A percentile compares a stretch with the other conserved stretches of the same genome.
phyloP scores from a whole-genome alignment of 2,113 vertebrate species.

The Malaclemys terrapin region DNA sequence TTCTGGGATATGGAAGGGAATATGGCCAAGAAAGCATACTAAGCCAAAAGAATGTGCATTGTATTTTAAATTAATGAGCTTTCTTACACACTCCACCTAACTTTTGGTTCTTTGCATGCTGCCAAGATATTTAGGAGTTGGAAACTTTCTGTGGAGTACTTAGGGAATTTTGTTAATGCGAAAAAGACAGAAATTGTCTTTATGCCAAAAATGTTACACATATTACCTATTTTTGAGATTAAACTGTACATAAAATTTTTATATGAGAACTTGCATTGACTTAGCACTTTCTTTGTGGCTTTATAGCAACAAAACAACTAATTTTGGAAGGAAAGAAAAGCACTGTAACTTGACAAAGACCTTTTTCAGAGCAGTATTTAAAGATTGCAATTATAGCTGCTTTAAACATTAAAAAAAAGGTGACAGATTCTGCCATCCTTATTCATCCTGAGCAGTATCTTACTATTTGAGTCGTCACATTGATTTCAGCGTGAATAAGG shows the following conservation, averaged over 20 bases:
- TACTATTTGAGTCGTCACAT: neutral
- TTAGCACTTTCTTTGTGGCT: neutral
- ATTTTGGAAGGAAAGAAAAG: neutral
- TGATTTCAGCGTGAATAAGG: neutral
- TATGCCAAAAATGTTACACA: neutral
- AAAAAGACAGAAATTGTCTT: neutral
- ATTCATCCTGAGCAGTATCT: neutral
- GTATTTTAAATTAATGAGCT: neutral
- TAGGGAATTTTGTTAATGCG: neutral
- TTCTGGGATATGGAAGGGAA: neutral
- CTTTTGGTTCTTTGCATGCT: neutral
- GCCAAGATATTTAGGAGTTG: neutral
- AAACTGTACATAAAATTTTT: constrained; percentile 13
- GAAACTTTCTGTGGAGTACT: neutral
- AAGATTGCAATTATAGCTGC: neutral
- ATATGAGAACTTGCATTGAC: neutral
- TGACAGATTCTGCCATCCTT: neutral
- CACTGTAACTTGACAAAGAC: neutral
- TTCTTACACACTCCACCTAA: neutral
- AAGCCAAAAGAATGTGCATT: neutral
- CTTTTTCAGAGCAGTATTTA: neutral
- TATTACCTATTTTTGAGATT: neutral
- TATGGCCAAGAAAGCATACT: neutral
- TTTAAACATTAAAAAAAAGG: neutral
- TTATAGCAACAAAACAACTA: neutral